These are phyloP conservation scores for Deilephila porcellus DNA, from an alignment of 2,888 invertebrate genomes.

Conservation along the genomic window DNA sequence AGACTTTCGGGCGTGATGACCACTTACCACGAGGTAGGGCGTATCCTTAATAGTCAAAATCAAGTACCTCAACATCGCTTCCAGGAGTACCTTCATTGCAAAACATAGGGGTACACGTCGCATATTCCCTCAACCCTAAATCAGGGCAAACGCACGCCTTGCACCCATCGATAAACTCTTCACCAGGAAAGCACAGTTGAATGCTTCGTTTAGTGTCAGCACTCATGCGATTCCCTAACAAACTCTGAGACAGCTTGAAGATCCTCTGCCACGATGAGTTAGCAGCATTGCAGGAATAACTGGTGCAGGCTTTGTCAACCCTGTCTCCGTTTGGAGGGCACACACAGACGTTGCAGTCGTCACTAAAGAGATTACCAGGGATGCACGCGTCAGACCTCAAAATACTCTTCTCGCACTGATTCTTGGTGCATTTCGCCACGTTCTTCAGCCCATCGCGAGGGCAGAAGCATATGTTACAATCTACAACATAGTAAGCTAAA, in stretches of 20 bases:
- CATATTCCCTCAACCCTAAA: constrained; percentile 68
- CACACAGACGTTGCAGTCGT: constrained; percentile 75
- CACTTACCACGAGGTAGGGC: too few species aligned
- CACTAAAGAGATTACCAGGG: constrained; percentile 70
- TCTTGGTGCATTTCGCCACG: constrained; percentile 74
- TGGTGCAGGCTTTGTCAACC: constrained; percentile 65
- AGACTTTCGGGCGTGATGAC: too few species aligned
- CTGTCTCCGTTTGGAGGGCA: constrained; percentile 74
- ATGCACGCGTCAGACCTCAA: constrained; percentile 63
- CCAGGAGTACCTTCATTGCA: constrained; percentile 51
- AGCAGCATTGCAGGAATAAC: constrained; percentile 58
- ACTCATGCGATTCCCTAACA: constrained; percentile 51
- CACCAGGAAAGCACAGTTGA: constrained; percentile 74
- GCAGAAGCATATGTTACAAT: constrained; percentile 76
- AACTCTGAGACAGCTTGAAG: constrained; percentile 59
- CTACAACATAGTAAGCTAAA: constrained; percentile 69
- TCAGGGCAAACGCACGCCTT: constrained; percentile 76
- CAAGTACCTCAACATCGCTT: constrained; percentile 37
- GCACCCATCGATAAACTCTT: constrained; percentile 71
- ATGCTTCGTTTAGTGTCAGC: constrained; percentile 55
- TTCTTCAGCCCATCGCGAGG: constrained; percentile 71
- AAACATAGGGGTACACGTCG: constrained; percentile 59
- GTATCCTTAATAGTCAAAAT: background rate
- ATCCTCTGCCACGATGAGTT: constrained; percentile 62
- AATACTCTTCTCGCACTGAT: constrained; percentile 68